Conservation (phyloP, 37 sponge, comb jelly and placozoan species). For the Cliona cf. orientalis region DNA sequence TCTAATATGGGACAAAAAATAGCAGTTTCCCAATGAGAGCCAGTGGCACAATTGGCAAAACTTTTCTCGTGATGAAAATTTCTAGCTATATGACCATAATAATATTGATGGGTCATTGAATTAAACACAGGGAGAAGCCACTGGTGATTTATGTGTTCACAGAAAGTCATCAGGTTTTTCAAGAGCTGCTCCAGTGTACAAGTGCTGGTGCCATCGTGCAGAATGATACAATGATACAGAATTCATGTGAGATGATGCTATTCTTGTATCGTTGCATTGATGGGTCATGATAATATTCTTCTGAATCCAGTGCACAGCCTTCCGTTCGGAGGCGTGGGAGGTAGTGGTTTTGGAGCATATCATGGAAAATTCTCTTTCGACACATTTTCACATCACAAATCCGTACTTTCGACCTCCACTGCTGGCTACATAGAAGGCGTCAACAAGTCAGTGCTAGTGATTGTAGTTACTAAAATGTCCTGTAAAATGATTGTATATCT, state of each 20-base stretch:
- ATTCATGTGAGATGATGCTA: conserved; percentile 34
- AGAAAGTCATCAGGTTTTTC: conserved; percentile 45
- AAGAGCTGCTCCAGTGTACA: conserved; percentile 42
- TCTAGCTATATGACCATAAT: too few relatives aligned
- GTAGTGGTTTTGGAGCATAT: conserved; percentile 91
- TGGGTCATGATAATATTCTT: background rate
- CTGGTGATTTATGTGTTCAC: conserved; percentile 85
- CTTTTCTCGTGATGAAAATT: too few relatives aligned
- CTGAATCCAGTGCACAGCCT: conserved; percentile 49
- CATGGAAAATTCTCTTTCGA: conserved; percentile 91
- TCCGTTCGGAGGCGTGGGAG: conserved; percentile 95
- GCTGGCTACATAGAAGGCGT: conserved; percentile 43
- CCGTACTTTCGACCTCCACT: conserved; percentile 43
- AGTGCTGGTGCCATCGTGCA: conserved; percentile 61
- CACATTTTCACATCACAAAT: conserved; percentile 80
- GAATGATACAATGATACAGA: conserved; percentile 74
- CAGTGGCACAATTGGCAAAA: too few relatives aligned
- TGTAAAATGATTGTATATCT: too few relatives aligned
- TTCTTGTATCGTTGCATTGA: background rate
- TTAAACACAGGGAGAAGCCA: conserved; percentile 72
- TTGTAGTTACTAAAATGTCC: too few relatives aligned
- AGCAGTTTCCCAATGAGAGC: too few relatives aligned
- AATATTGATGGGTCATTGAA: too few relatives aligned
- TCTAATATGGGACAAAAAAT: too few relatives aligned
- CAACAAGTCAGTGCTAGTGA: conserved; percentile 33